A percentile compares a stretch with the other conserved stretches of the same genome.
phyloP scores from a whole-genome alignment of 64 coral and sea anemone genomes.

The Exaiptasia diaphana region DNA sequence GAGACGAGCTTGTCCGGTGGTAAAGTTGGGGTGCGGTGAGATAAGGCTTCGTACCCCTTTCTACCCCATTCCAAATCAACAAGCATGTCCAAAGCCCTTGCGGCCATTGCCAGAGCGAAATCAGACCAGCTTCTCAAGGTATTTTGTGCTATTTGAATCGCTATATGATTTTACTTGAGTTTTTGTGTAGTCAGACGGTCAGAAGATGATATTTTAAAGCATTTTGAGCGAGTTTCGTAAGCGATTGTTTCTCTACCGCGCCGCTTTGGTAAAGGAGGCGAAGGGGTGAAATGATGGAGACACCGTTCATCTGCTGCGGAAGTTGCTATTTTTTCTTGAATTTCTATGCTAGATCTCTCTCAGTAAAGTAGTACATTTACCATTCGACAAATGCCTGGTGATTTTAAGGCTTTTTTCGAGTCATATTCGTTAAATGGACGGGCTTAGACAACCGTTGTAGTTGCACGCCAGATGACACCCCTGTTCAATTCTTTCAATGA shows the following conservation, averaged over 20 bases:
- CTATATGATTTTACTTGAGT: neutral
- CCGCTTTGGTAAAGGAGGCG: conserved; percentile 4
- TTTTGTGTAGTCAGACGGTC: neutral
- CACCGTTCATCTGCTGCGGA: conserved; percentile 13
- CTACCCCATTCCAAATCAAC: conserved; percentile 62
- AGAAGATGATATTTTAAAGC: neutral
- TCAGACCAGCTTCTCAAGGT: conserved; percentile 94
- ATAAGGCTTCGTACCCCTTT: conserved; percentile 94
- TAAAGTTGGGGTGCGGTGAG: conserved; percentile 91
- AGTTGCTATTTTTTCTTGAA: neutral
- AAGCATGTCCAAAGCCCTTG: conserved; percentile 87
- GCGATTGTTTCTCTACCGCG: conserved; percentile 12
- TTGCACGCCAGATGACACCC: conserved; percentile 97
- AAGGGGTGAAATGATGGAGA: neutral
- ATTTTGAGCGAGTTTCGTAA: neutral
- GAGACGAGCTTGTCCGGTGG: conserved; percentile 4
- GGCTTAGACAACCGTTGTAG: conserved; percentile 69
- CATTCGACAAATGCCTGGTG: neutral
- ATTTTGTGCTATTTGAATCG: conserved; percentile 5
- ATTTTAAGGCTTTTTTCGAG: neutral
- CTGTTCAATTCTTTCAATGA: conserved; percentile 82
- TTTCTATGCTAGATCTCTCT: neutral
- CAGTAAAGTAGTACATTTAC: no score
- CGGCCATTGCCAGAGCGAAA: conserved; percentile 90
- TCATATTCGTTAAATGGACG: conserved; percentile 8